Evolutionary conservation across 2,797 vertebrate species (phyloP), one percentile per base, ranked within the genome.

Genomic region (Caiman crocodilus): DNA sequence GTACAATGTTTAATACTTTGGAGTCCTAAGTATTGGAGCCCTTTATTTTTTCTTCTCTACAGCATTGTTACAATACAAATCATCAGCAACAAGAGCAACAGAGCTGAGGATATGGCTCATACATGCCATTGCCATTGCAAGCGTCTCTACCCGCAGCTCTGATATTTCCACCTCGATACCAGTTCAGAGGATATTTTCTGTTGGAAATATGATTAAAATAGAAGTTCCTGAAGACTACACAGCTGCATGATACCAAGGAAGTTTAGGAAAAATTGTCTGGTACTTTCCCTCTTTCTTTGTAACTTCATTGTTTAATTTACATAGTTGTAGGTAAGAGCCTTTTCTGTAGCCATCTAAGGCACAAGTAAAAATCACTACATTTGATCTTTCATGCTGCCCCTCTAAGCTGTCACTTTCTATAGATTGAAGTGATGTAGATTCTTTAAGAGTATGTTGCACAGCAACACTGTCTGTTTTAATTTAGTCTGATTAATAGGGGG

Each of bases 111-210:
- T 42, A 42, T 42, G 42, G 42, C 42, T 42, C 42, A 42, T 42
- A 8, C 42, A 42, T 50, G 42, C 42, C 42, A 50, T 50, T 50
- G 42, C 42, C 10, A 10, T 50, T 50, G 42, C 42, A 50, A 50
- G 0, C 15, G 6, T n/a, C 75, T 83, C 67, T 0, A 0, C n/a
- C 65, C 50, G 14, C 63, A 63, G 77, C 13, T 50, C 25, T 87
- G 61, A 75, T 67, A 88, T 71, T 73, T 42, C 35, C 25, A 42
- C 88, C 4, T 69, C 78, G 42, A 73, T 18, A 30, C 5, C 32
- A n/a, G 15, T 30, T 26, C 30, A 90, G 84, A 79, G 28, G 3
- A 32, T 80, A 59, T 58, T 91, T 91, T 79, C 91, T 18, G n/a
- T 12, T 8, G 9, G 28, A 88, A 8, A 65, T 84, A 8, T 58